Base-by-base conservation (phyloP, 2,797 vertebrate species). In the Parauchenoglanis ngamensis region DNA sequence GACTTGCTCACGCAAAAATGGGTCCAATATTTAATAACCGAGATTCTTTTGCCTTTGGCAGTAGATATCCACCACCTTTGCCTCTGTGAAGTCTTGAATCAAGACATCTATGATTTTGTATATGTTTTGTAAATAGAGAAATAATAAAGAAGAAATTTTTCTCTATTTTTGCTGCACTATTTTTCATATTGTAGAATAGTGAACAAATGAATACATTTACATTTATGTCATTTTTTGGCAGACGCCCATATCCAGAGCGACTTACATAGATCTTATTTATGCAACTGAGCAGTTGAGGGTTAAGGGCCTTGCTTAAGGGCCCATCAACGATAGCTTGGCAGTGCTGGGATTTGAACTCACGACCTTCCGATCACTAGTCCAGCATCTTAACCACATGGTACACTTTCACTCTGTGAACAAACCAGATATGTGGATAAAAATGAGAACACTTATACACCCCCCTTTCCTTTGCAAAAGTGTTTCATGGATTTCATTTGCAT, bases 51-150 rank as follows among this genome's bases (percentile, higher is more conserved):
- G 56, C 12, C 11, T 83, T 68, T 52, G 21, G 46, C 28, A 23
- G 63, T 54, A 68, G 44, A 83, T 28, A 54, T 68, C 46, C 87
- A 90, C 91, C 92, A 90, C 86, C 61, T 92, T 87, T 93, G 92
- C 93, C 93, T 94, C 88, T 70, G 68, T 31, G 15, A 77, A 90
- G 90, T 92, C 91, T 94, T 92, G 87, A 94, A 93, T 90, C 88
- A 94, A 94, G 92, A 94, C 90, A 79, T 82, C 75, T 78, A 0
- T 83, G 19, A 87, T 90, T 92, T 92, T 92, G 86, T 89, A 88
- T 54, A 88, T 73, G 19, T 84, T 92, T 90, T 93, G 88, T 84
- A 91, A 87, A 79, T 83, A 86, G 80, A 87, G 28, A 72, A 78
- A 52, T 68, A 92, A 87, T 56, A 90, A 92, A 87, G 83, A 89